Percentiles rank a stretch among this genome's conserved stretches.
Evolutionary conservation across 1,140 invertebrate species (phyloP).

Genomic region (Tribolium madens): DNA sequence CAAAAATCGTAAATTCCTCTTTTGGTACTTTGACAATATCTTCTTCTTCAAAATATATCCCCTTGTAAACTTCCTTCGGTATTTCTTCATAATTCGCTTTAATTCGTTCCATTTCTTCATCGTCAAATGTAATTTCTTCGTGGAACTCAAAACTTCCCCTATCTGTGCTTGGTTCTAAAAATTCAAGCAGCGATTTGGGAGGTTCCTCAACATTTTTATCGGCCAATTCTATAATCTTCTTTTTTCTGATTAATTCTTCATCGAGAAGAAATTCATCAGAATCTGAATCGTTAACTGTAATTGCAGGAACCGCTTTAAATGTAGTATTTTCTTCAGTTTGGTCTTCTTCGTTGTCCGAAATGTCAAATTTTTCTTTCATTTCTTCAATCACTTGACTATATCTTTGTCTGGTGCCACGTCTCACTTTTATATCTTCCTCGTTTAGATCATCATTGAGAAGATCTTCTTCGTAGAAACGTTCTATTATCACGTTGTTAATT

Average conservation of each 20-base stretch:
- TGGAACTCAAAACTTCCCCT: not conserved
- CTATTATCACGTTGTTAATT: not conserved
- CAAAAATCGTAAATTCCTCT: too few relatives aligned
- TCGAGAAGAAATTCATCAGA: not conserved
- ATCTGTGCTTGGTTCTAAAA: not conserved
- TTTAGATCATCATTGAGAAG: not conserved
- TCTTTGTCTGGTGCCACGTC: not conserved
- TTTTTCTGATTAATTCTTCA: not conserved
- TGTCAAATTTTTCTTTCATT: slow-evolving; percentile 50
- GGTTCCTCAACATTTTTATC: not conserved
- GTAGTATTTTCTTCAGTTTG: not conserved
- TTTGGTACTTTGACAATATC: too few relatives aligned
- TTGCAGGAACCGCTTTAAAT: not conserved
- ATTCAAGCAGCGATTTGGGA: not conserved
- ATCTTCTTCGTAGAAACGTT: slow-evolving; percentile 7
- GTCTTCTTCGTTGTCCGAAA: slow-evolving; percentile 1
- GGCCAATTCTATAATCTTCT: not conserved
- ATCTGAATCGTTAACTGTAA: not conserved
- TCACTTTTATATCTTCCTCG: not conserved
- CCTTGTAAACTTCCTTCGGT: not conserved
- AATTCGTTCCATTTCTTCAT: not conserved
- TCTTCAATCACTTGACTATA: slow-evolving; percentile 47
- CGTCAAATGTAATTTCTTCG: not conserved
- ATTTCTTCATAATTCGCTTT: not conserved
- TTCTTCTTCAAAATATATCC: not conserved